Conservation (phyloP, 2,113 vertebrate species). For the Mungos mungo region DNA sequence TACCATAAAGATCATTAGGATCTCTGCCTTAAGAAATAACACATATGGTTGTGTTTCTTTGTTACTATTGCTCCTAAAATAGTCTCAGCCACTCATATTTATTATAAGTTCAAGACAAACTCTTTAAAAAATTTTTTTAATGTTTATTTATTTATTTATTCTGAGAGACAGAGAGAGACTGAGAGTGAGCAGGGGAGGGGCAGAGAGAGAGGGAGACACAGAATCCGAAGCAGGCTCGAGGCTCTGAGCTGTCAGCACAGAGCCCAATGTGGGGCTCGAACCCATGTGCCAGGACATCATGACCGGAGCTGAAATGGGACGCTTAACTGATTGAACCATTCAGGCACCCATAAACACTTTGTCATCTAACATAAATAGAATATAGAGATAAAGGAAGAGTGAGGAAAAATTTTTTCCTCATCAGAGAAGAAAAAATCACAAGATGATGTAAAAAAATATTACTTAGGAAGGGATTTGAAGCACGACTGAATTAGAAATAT, state of each 20-base stretch:
- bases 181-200: no score
- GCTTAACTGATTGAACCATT: no score
- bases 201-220: no score
- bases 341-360: background rate
- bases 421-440: background rate
- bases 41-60: background rate
- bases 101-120: background rate
- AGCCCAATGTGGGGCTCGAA: no score
- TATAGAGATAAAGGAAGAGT: background rate
- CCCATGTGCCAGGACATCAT: no score
- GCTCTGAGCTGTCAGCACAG: no score
- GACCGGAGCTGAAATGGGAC: no score
- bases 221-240: no score
- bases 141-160: no score
- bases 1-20: background rate
- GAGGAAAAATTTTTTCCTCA: background rate
- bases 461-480: background rate
- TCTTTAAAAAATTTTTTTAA: background rate
- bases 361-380: background rate
- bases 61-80: background rate
- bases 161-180: no score
- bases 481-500: background rate
- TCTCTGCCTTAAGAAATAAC: background rate
- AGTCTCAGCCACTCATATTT: background rate
- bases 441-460: background rate